Conservation (phyloP, 1,140 invertebrate species). For the Aphelenchoides fujianensis region DNA sequence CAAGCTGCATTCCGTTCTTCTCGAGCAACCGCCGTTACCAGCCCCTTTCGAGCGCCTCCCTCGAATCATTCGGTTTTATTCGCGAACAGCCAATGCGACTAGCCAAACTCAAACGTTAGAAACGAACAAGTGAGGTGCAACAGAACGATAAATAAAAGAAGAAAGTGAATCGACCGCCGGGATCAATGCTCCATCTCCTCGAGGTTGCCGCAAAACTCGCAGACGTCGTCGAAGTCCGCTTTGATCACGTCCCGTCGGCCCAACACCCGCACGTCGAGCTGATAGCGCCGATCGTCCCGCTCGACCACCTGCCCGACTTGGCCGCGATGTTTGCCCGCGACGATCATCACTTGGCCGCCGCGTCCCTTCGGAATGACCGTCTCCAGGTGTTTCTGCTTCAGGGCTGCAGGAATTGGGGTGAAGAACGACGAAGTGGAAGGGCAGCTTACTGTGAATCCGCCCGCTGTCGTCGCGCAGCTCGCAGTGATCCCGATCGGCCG, state of each 20-base stretch:
- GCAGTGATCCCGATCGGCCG: neutral
- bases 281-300: constrained; percentile 2
- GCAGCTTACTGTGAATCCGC: constrained; percentile 13
- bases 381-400: constrained; percentile 9
- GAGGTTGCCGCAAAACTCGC: constrained; percentile 22
- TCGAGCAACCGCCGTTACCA: no score
- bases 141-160: no score
- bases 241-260: constrained; percentile 15
- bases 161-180: no score
- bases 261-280: neutral
- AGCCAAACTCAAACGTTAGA: no score
- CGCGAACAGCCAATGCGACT: no score
- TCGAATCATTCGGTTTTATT: no score
- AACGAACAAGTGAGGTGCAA: no score
- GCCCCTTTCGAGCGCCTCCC: no score
- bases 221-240: constrained; percentile 24
- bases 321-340: constrained; percentile 14
- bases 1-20: no score
- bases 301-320: constrained; percentile 10
- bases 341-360: constrained; percentile 9
- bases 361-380: constrained; percentile 17
- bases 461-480: constrained; percentile 25
- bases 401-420: neutral
- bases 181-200: constrained; percentile 13
- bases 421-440: neutral